Percentiles rank a stretch among this genome's conserved stretches.
Evolutionary conservation across 2,113 vertebrate genomes (phyloP).

Genomic region (Lucifuga dentata): DNA sequence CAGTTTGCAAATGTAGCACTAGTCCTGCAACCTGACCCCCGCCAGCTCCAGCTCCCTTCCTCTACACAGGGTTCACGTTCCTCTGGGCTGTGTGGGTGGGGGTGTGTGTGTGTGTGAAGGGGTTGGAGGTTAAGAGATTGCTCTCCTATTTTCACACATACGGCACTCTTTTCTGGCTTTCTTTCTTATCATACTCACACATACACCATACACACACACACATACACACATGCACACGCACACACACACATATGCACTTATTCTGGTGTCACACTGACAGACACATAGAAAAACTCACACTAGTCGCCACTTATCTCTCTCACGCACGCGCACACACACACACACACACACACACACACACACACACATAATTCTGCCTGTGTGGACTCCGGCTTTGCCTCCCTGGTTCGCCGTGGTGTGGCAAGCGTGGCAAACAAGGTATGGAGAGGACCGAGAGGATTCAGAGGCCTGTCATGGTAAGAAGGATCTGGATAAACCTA

Average conservation of each 20-base stretch:
- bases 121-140: conserved; percentile 75
- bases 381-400: conserved; percentile 75
- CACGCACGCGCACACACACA: conserved; percentile 61
- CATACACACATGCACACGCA: conserved; percentile 57
- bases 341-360: conserved; percentile 71
- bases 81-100: conserved; percentile 60
- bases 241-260: conserved; percentile 75
- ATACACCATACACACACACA: conserved; percentile 69
- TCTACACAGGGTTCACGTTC: conserved; percentile 83
- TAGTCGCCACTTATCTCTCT: conserved; percentile 57
- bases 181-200: conserved; percentile 62
- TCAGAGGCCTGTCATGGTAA: conserved; percentile 88
- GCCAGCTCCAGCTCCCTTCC: conserved; percentile 67
- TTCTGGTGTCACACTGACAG: conserved; percentile 51
- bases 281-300: conserved; percentile 56
- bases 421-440: conserved; percentile 76
- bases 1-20: conserved; percentile 94
- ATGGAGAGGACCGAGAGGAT: conserved; percentile 89
- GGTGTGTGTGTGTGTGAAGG: conserved; percentile 53
- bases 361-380: conserved; percentile 69
- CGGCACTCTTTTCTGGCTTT: conserved; percentile 67
- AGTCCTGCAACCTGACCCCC: conserved; percentile 92
- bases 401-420: conserved; percentile 79
- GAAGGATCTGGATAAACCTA: conserved; percentile 63
- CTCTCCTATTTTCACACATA: conserved; percentile 76